Evolutionary conservation across 2,113 vertebrate species (phyloP), one percentile per base, ranked within the genome.

Genomic region (Colossoma macropomum): DNA sequence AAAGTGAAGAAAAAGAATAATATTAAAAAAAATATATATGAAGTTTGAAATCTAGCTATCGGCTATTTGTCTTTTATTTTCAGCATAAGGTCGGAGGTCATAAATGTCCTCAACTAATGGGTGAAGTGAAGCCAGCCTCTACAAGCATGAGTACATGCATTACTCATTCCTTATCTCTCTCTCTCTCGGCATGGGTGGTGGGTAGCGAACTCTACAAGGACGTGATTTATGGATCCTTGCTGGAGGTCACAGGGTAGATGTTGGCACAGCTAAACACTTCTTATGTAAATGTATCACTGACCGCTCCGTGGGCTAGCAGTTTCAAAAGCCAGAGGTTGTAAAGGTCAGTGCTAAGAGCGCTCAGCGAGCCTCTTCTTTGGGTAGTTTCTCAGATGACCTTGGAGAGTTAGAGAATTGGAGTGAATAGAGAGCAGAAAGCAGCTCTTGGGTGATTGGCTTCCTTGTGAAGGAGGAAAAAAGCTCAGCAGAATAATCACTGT

Each of bases 161-260:
- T 41, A 45, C 68, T 71, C 32, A 38, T 32, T 69, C 32, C 75
- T 28, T 34, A 10, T 76, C n/a, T 54, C 30, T 32, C 21, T 34
- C 71, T 73, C 68, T 45, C 68, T n/a, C 68, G 45, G 68, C 68
- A 71, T 71, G 68, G 68, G 34, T 75, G 21, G 45, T 75, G 45
- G 72, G 25, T 56, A 71, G 56, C 21, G 27, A 81, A 76, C 50
- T 56, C 48, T 66, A 68, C 71, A 75, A 68, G 71, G 71, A 66
- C 38, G 63, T 75, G 80, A 82, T 82, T 82, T 82, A 75, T 82
- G 80, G 62, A 75, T 82, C 73, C n/a, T 82, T 54, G 27, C 80
- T 82, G 72, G 80, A 82, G 80, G 73, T 82, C 80, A 82, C 41
- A 59, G 79, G 70, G 69, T 73, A 62, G 79, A 73, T 81, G 79